Conservation (phyloP, 1,140 invertebrate species). For the Bombyx mandarina region DNA sequence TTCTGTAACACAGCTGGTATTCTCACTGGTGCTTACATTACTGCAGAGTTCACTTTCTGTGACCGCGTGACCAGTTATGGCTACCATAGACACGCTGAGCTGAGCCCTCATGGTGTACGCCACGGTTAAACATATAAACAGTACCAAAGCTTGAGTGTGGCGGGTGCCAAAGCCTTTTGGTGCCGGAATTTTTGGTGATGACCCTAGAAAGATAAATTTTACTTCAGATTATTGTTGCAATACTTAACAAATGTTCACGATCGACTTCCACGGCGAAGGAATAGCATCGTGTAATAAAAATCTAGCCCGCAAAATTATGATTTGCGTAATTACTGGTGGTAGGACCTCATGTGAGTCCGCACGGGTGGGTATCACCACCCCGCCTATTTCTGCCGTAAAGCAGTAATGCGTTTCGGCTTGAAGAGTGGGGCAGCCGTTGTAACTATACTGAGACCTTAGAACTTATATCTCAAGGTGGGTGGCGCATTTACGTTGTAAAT, state of each 20-base stretch:
- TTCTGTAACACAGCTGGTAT: slow-evolving; percentile 2
- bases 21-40: not conserved
- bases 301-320: no score
- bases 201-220: slow-evolving; percentile 5
- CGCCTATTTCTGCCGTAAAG: no score
- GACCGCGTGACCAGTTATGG: slow-evolving; percentile 63
- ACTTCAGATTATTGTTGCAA: not conserved
- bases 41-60: not conserved
- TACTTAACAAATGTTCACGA: not conserved
- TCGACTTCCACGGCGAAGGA: no score
- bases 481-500: no score
- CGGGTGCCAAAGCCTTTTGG: slow-evolving; percentile 71
- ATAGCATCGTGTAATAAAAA: no score
- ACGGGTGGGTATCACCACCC: no score
- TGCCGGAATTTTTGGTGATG: slow-evolving; percentile 1
- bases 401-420: no score
- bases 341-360: no score
- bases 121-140: slow-evolving; percentile 74
- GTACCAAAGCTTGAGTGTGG: slow-evolving; percentile 74
- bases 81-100: slow-evolving; percentile 78
- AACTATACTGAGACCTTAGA: no score
- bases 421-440: no score
- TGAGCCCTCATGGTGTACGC: slow-evolving; percentile 76
- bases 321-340: no score
- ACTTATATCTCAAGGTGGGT: no score